These are phyloP conservation scores for Heliconius ismenius DNA, from an alignment of 2,888 invertebrate species.

Conservation along the genomic window DNA sequence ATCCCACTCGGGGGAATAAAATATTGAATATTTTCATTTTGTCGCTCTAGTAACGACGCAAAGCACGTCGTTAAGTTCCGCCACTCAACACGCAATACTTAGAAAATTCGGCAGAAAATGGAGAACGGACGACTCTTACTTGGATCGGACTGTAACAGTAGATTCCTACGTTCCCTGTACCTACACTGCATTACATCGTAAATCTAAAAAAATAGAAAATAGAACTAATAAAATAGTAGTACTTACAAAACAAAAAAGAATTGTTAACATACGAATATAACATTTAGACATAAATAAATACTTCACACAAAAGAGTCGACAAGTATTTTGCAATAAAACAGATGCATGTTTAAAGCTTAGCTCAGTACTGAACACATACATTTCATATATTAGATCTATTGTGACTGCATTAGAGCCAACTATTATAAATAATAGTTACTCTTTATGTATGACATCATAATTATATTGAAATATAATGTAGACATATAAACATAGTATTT, in stretches of 20 bases:
- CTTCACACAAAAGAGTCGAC: constrained; percentile 14
- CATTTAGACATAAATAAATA: background rate
- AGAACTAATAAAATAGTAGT: background rate
- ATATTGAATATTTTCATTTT: too few relatives aligned
- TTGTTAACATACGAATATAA: background rate
- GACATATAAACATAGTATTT: background rate
- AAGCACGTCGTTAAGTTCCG: too few relatives aligned
- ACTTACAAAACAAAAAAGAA: background rate
- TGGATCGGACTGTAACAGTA: too few relatives aligned
- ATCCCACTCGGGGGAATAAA: too few relatives aligned
- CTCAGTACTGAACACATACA: background rate
- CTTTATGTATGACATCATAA: background rate
- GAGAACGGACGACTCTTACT: too few relatives aligned
- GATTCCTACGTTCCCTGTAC: too few relatives aligned
- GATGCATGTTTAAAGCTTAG: constrained; percentile 3
- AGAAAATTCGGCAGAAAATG: too few relatives aligned
- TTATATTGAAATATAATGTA: background rate
- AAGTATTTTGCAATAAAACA: constrained; percentile 21
- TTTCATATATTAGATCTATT: constrained; percentile 7
- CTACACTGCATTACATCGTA: too few relatives aligned
- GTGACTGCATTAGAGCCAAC: constrained; percentile 16
- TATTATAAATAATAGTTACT: constrained; percentile 9
- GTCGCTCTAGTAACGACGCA: too few relatives aligned
- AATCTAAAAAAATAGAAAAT: too few relatives aligned
- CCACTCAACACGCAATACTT: too few relatives aligned